Conservation (phyloP, 2,888 invertebrate species). For the Nomada fabriciana region DNA sequence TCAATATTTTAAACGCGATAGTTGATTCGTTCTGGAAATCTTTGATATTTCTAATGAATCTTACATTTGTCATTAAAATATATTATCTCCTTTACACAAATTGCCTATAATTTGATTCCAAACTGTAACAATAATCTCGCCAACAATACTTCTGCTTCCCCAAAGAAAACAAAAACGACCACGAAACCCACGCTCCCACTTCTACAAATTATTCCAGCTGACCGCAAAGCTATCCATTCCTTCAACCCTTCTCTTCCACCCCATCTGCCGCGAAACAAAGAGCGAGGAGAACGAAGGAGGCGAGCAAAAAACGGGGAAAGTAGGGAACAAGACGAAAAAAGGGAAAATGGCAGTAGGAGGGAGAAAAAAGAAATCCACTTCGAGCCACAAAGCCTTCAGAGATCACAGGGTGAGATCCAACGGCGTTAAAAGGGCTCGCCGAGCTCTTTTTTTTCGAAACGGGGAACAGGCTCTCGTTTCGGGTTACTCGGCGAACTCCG, state of each 20-base stretch:
- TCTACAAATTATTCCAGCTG: background rate
- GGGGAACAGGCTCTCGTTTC: slow-evolving; percentile 21
- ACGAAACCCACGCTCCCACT: background rate
- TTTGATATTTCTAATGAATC: too few relatives aligned
- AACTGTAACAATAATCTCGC: background rate
- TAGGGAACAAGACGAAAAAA: background rate
- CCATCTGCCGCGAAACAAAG: background rate
- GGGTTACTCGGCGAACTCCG: slow-evolving; percentile 8
- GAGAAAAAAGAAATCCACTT: slow-evolving; percentile 4
- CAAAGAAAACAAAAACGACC: background rate
- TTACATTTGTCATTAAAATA: too few relatives aligned
- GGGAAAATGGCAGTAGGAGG: background rate
- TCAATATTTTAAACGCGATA: too few relatives aligned
- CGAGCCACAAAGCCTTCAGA: slow-evolving; percentile 3
- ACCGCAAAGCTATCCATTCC: background rate
- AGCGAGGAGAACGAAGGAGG: background rate
- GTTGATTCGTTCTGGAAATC: too few relatives aligned
- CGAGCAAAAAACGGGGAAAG: background rate
- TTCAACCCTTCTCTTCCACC: background rate
- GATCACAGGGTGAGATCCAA: slow-evolving; percentile 26
- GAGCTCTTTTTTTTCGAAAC: background rate
- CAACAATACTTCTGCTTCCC: background rate
- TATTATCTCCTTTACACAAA: background rate
- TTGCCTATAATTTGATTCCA: background rate
- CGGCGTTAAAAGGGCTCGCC: slow-evolving; percentile 21